Conservation (phyloP, 37 sponge, comb jelly and placozoan species). For the Haliclona indistincta region DNA sequence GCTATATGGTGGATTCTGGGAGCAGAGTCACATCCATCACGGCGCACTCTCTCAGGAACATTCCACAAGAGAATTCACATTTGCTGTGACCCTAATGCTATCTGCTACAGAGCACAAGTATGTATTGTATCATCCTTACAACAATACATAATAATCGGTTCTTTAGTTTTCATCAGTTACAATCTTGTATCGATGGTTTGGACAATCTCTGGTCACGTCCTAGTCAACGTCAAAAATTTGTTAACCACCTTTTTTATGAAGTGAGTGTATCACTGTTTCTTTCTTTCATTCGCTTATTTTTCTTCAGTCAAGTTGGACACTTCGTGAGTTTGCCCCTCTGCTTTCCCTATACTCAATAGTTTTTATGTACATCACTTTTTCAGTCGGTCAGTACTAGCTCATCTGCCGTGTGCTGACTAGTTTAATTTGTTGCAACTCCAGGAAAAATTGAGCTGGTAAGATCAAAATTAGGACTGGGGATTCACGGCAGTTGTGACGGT, state of each 20-base stretch:
- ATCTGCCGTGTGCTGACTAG: not conserved
- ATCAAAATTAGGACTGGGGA: conserved; percentile 86
- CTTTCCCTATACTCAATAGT: conserved; percentile 81
- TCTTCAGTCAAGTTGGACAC: conserved; percentile 47
- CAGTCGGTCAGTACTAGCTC: conserved; percentile 74
- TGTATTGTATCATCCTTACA: not conserved
- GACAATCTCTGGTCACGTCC: conserved; percentile 24
- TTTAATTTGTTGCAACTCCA: not conserved
- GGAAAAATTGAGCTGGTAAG: conserved; percentile 94
- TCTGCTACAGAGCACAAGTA: not conserved
- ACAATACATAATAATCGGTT: not conserved
- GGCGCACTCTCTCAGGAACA: not conserved
- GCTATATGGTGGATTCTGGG: conserved; percentile 81
- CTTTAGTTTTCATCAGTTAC: conserved; percentile 21
- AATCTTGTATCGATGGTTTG: conserved; percentile 34
- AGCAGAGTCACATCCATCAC: conserved; percentile 19
- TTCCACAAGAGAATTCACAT: not conserved
- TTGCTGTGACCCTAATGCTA: conserved; percentile 39
- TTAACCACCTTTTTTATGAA: conserved; percentile 71
- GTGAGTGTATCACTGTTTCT: conserved; percentile 7
- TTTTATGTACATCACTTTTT: conserved; percentile 92
- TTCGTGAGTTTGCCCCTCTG: conserved; percentile 77
- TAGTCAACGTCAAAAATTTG: not conserved
- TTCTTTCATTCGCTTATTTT: conserved; percentile 3
- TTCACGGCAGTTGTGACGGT: conserved; percentile 81